Evolutionary conservation across 2,888 invertebrate genomes (phyloP), one percentile per base, ranked within the genome.

Genomic region (Troglohyphantes excavatus): DNA sequence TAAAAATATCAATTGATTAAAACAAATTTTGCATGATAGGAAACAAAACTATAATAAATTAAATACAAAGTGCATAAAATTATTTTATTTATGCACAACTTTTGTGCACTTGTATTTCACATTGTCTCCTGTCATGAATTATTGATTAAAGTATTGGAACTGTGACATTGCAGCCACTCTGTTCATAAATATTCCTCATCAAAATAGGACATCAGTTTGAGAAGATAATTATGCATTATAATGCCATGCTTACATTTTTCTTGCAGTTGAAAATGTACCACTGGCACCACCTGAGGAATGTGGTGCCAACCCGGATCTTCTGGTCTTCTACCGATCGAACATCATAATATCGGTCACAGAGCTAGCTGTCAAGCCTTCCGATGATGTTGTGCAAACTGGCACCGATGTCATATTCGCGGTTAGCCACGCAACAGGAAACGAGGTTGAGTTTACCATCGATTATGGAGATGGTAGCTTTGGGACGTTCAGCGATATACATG

Each of bases 401-500:
- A 84, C 89, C 17, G 90, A 90, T 53, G 90, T 92, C 13, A 65
- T 68, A 17, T 91, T 92, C 72, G 87, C 91, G 23, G 61, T 91
- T 13, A 90, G 70, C 21, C 76, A 88, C 53, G 90, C 70, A 7
- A 91, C 90, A 13, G 90, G 65, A 17, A 91, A 83, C 2, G 87
- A 92, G 7, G 91, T 93, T 7, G 92, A 92, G 23, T 93, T 92
- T 79, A 90, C 91, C 11, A 90, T 93, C 83, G 92, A 93, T 91
- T 93, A 92, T 91, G 92, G 92, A 0, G 93, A 92, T 53, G 93
- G 92, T 0, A 92, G 92, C 9, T 92, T 91, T 9, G 91, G 89
- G 19, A 92, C 92, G 0, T 90, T 91, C 33, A 91, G 91, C 61
- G 92, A 92, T 73, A 91, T 90, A 5, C 92, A 92, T 19, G 87